phyloP scores from a whole-genome alignment of 2,797 vertebrate genomes.

The Strix occidentalis region DNA sequence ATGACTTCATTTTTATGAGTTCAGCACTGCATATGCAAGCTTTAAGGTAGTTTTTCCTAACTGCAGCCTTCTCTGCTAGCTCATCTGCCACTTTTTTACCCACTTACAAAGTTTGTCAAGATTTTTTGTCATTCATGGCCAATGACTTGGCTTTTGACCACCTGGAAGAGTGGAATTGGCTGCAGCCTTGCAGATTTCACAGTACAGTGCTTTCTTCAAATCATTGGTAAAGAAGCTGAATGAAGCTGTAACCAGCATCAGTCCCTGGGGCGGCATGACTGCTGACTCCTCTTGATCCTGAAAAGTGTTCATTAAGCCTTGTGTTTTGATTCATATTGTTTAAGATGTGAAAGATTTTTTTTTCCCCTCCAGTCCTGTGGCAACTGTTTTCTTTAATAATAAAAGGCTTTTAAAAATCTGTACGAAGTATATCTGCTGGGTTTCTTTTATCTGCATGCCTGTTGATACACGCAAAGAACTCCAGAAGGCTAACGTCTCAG shows the following conservation, averaged over 20 bases:
- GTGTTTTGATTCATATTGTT: background rate
- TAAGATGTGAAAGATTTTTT: background rate
- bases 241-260: background rate
- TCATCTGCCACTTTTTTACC: background rate
- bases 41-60: background rate
- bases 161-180: background rate
- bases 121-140: background rate
- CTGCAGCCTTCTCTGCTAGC: background rate
- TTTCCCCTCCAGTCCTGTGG: fast-evolving
- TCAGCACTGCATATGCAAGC: background rate
- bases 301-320: background rate
- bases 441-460: background rate
- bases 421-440: background rate
- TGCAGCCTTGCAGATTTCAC: background rate
- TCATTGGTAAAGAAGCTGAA: background rate
- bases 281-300: background rate
- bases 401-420: background rate
- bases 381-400: background rate
- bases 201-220: background rate
- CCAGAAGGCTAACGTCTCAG: background rate
- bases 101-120: background rate
- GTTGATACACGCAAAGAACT: background rate
- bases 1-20: background rate
- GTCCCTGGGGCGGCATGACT: background rate
- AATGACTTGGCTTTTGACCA: background rate